A percentile compares a stretch with the other conserved stretches of the same genome.
phyloP scores from a whole-genome alignment of 92 coral and sea anemone genomes.

The Chrysogorgia sp. region DNA sequence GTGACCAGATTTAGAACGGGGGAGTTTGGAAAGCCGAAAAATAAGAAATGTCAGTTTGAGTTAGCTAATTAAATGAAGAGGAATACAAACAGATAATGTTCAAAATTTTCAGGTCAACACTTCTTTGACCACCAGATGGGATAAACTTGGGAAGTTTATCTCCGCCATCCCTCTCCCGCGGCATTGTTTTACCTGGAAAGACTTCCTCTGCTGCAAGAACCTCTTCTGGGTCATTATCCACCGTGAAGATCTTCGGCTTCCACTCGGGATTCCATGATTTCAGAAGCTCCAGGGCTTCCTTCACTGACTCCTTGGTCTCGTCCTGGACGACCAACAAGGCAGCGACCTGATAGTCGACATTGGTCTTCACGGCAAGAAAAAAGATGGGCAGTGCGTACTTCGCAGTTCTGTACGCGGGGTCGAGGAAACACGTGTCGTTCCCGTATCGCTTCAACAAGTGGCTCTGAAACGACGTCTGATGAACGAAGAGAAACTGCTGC shows the following conservation, averaged over 20 bases:
- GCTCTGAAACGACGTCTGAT: conserved; percentile 37
- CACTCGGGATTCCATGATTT: conserved; percentile 33
- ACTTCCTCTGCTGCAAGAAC: conserved; percentile 28
- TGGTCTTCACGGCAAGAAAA: conserved; percentile 32
- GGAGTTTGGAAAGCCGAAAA: no score
- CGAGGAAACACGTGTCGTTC: conserved; percentile 36
- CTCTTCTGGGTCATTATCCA: conserved; percentile 35
- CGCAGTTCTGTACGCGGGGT: conserved; percentile 31
- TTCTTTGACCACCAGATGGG: no score
- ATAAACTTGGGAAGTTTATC: no score
- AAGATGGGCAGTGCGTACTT: conserved; percentile 36
- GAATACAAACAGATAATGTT: no score
- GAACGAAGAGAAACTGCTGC: conserved; percentile 37
- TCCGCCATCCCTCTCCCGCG: no score
- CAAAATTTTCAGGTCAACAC: no score
- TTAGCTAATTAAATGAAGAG: no score
- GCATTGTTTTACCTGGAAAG: conserved; percentile 35
- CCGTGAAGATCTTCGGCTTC: conserved; percentile 36
- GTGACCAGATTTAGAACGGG: no score
- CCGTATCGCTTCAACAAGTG: conserved; percentile 32
- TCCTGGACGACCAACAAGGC: conserved; percentile 37
- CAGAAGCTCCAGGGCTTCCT: conserved; percentile 33
- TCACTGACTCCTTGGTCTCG: conserved; percentile 22
- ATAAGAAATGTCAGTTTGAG: no score
- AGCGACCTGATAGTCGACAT: conserved; percentile 39